Conservation (phyloP, 2,888 invertebrate species). For the Cheilosia scutellata region DNA sequence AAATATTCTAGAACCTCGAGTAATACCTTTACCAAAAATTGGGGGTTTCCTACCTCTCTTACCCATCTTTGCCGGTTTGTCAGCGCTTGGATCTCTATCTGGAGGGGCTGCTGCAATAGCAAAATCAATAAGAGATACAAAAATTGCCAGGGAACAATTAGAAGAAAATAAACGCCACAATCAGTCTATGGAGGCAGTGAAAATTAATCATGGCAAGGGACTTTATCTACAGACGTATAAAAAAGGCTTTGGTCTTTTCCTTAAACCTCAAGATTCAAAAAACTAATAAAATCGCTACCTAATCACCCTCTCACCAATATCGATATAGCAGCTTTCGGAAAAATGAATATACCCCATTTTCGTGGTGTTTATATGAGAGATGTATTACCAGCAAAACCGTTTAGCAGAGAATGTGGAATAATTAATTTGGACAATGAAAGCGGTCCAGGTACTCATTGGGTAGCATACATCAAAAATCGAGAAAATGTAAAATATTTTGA, state of each 20-base stretch:
- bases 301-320: conserved; percentile 70
- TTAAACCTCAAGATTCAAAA: conserved; percentile 62
- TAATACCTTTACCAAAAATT: conserved; percentile 80
- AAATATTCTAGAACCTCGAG: conserved; percentile 75
- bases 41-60: conserved; percentile 80
- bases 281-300: conserved; percentile 78
- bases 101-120: conserved; percentile 71
- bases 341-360: conserved; percentile 72
- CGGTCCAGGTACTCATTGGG: conserved; percentile 80
- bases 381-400: conserved; percentile 23
- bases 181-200: conserved; percentile 80
- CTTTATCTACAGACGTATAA: conserved; percentile 79
- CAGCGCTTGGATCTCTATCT: conserved; percentile 77
- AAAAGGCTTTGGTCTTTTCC: conserved; percentile 62
- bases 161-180: conserved; percentile 80
- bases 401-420: conserved; percentile 47
- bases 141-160: conserved; percentile 78
- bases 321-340: conserved; percentile 78
- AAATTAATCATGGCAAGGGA: conserved; percentile 79
- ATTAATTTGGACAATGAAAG: conserved; percentile 77
- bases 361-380: conserved; percentile 72
- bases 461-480: conserved; percentile 79
- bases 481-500: conserved; percentile 79
- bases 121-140: conserved; percentile 80
- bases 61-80: conserved; percentile 81